These are phyloP conservation scores for Heteractis magnifica DNA, from an alignment of 92 coral and sea anemone species.

Conservation along the genomic window DNA sequence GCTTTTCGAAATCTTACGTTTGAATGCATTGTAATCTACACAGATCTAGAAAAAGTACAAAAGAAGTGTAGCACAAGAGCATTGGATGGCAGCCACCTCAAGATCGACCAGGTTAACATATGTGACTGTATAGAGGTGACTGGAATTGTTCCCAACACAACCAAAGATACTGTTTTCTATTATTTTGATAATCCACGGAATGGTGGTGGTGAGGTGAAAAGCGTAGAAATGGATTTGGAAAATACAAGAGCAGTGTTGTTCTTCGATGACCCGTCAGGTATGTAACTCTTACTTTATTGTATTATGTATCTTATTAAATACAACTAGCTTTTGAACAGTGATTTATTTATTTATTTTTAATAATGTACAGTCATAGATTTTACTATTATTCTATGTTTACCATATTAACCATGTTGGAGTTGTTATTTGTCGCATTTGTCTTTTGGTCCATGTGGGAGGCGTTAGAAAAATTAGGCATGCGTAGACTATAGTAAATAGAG, in stretches of 20 bases:
- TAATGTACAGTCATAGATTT: no score
- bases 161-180: slow-evolving; percentile 40
- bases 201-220: slow-evolving; percentile 59
- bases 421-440: no score
- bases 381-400: no score
- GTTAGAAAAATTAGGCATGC: no score
- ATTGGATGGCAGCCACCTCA: slow-evolving; percentile 38
- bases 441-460: no score
- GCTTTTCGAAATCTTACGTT: not conserved
- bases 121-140: slow-evolving; percentile 56
- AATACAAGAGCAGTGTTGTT: slow-evolving; percentile 45
- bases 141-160: slow-evolving; percentile 40
- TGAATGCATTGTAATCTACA: not conserved
- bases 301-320: no score
- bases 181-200: slow-evolving; percentile 57
- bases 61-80: slow-evolving; percentile 21
- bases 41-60: slow-evolving; percentile 29
- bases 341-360: no score
- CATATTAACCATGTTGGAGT: no score
- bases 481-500: no score
- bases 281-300: not conserved
- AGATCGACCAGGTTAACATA: slow-evolving; percentile 47
- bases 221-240: slow-evolving; percentile 30
- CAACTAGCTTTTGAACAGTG: no score
- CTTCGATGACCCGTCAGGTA: slow-evolving; percentile 62